phyloP scores from a whole-genome alignment of 2,888 invertebrate species.

The Cryptus viduatorius region DNA sequence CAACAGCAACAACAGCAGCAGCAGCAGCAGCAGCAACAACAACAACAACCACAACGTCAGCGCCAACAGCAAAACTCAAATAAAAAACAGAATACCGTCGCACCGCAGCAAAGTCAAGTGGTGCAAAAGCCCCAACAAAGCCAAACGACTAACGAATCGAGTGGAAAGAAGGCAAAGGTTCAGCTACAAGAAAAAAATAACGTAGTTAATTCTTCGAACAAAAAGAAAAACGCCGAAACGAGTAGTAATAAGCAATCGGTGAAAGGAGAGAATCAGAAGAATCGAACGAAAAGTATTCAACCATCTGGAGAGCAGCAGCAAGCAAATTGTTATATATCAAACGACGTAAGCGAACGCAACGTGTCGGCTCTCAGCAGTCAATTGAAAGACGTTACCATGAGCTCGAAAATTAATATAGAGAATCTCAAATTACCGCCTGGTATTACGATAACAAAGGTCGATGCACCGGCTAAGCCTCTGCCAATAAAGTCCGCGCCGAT shows the following conservation, averaged over 20 bases:
- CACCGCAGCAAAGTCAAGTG: constrained; percentile 10
- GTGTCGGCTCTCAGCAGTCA: constrained; percentile 78
- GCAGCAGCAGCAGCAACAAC: neutral
- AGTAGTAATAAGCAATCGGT: constrained; percentile 65
- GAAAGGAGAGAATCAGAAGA: constrained; percentile 77
- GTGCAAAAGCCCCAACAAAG: constrained; percentile 66
- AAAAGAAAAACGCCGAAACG: constrained; percentile 61
- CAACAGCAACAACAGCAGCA: constrained; percentile 34
- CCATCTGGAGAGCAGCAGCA: constrained; percentile 71
- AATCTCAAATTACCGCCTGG: constrained; percentile 89
- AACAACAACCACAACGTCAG: constrained; percentile 47
- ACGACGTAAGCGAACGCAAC: constrained; percentile 69
- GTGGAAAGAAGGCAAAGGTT: constrained; percentile 66
- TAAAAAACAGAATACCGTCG: constrained; percentile 54
- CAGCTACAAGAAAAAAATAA: constrained; percentile 69
- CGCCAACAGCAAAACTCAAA: constrained; percentile 52
- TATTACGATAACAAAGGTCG: constrained; percentile 92
- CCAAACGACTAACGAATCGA: constrained; percentile 47
- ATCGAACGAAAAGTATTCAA: constrained; percentile 70
- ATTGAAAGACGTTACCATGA: constrained; percentile 76
- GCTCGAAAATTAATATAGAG: constrained; percentile 82
- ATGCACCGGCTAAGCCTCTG: constrained; percentile 83
- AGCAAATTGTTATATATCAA: constrained; percentile 38
- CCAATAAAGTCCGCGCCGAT: constrained; percentile 80
- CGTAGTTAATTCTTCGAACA: constrained; percentile 53